Evolutionary conservation across 2,113 vertebrate species (phyloP).

Genomic region (Aplodontia rufa): DNA sequence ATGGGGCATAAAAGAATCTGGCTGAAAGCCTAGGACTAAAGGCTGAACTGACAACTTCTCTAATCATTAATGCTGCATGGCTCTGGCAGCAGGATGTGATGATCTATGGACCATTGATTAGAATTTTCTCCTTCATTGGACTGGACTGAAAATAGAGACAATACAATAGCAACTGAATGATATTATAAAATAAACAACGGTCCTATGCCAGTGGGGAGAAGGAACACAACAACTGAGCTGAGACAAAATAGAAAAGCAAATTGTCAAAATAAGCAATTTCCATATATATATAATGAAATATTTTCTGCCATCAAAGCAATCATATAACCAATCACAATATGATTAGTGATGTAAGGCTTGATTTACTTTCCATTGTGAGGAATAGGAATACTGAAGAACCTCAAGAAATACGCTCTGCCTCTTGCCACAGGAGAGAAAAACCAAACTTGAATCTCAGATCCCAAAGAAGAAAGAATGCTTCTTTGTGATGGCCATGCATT

Average conservation of each 20-base stretch:
- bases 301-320: background rate
- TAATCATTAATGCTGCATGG: background rate
- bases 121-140: constrained; percentile 56
- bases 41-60: background rate
- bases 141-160: constrained; percentile 40
- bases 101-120: constrained; percentile 53
- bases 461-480: background rate
- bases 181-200: constrained; percentile 52
- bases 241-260: background rate
- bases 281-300: background rate
- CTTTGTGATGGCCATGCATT: background rate
- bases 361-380: background rate
- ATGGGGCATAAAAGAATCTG: constrained; percentile 48
- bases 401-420: background rate
- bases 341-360: background rate
- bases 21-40: constrained; percentile 26
- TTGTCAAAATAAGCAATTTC: background rate
- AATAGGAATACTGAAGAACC: background rate
- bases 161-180: background rate
- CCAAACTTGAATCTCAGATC: background rate
- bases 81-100: background rate
- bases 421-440: background rate
- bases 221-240: background rate
- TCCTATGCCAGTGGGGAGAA: background rate
- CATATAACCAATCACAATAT: background rate